Evolutionary conservation across 2,888 invertebrate species (phyloP), one percentile per base, ranked within the genome.

Genomic region (Meandrusa payeni): DNA sequence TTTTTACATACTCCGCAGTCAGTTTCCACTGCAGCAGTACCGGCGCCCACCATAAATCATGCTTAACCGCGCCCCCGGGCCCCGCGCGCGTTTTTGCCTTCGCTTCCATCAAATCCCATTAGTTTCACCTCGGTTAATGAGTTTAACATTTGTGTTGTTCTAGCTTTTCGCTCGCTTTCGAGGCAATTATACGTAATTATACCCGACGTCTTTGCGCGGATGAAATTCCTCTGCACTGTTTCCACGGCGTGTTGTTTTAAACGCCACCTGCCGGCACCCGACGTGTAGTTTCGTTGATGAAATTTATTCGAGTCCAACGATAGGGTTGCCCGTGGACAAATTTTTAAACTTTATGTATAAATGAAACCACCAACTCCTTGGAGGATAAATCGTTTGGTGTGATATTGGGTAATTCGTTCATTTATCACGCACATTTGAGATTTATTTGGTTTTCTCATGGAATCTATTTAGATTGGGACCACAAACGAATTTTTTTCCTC

Each of bases 31-130:
- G 51, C 49, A 52, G 49, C 49, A 51, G 45, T 42, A 40, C 48
- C 53, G 54, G 50, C 50, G 51, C n/a, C 48, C 22, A 54, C 51
- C 52, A 65, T 68, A 64, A 70, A 69, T 70, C 69, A 66, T 64
- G 53, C 55, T 60, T 58, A 65, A 64, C 55, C 57, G 54, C 56
- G 54, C 59, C 62, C 59, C 48, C 50, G 61, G 61, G 69, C 55
- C 57, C 59, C 50, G 60, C 50, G 52, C 50, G 57, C 52, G 61
- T 67, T 67, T 70, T 70, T 66, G 57, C 62, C 43, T 52, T 51
- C 55, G 50, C 57, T 66, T 62, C 66, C 68, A 69, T 64, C 60
- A 64, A 62, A 64, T 59, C 56, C 65, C 64, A 70, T 66, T 64
- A 66, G 61, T 59, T n/a, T 57, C 51, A 48, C 46, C 48, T 48